These are phyloP conservation scores for Apis florea DNA, from an alignment of 1,140 invertebrate species.

Conservation along the genomic window DNA sequence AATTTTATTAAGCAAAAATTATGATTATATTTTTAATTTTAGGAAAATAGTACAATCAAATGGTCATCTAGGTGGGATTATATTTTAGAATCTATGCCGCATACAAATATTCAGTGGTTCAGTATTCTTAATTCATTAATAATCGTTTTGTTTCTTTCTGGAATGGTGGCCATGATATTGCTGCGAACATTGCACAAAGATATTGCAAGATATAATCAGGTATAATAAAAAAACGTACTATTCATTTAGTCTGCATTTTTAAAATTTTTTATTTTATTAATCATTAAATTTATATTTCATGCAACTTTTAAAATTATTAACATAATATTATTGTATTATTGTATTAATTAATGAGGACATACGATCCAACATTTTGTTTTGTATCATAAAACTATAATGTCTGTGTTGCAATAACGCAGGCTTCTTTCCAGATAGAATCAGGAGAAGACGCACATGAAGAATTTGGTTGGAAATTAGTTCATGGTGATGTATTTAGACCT, in stretches of 20 bases:
- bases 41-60: slow-evolving; percentile 92
- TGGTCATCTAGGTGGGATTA: slow-evolving; percentile 99
- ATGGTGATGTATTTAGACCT: slow-evolving; percentile 96
- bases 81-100: slow-evolving; percentile 98
- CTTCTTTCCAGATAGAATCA: slow-evolving; percentile 88
- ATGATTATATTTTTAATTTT: slow-evolving; percentile 42
- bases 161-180: slow-evolving; percentile 99
- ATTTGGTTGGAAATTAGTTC: slow-evolving; percentile 99
- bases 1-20: background rate
- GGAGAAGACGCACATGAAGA: slow-evolving; percentile 99
- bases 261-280: background rate
- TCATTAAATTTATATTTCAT: background rate
- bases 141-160: slow-evolving; percentile 94
- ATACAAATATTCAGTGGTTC: slow-evolving; percentile 99
- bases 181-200: slow-evolving; percentile 98
- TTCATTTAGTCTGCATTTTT: background rate
- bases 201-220: slow-evolving; percentile 98
- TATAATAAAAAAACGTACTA: slow-evolving; percentile 67
- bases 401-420: slow-evolving; percentile 76
- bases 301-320: background rate
- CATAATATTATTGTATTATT: slow-evolving; percentile 29
- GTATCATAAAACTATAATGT: slow-evolving; percentile 66
- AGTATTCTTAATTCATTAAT: slow-evolving; percentile 95
- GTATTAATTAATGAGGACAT: slow-evolving; percentile 44
- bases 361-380: slow-evolving; percentile 15